Conservation (phyloP, 2,797 vertebrate genomes). For the Cryptoprocta ferox region DNA sequence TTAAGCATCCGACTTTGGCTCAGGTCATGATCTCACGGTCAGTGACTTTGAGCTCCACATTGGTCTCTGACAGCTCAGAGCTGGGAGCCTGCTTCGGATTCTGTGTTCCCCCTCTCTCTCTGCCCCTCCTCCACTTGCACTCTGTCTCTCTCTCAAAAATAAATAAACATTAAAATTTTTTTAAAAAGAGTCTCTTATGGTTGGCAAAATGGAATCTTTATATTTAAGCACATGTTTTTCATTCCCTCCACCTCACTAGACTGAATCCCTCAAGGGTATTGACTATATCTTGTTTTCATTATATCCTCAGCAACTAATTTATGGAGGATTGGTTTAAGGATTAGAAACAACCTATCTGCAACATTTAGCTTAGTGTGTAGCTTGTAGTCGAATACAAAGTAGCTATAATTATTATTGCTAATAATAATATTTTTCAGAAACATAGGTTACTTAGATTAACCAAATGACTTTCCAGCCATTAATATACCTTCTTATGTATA, state of each 20-base stretch:
- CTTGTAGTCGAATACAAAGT: background rate
- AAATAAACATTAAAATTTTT: no score
- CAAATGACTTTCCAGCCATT: slow-evolving; percentile 22
- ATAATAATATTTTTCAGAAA: slow-evolving; percentile 20
- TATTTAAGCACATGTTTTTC: background rate
- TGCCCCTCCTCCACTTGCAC: no score
- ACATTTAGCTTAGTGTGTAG: slow-evolving; percentile 1
- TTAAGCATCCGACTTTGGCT: no score
- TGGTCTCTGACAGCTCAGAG: no score
- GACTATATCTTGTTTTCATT: background rate
- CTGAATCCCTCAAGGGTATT: background rate
- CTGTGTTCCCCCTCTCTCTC: no score
- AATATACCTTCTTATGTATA: slow-evolving; percentile 28
- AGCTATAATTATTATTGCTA: background rate
- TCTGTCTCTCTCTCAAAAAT: no score
- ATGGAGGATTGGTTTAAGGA: background rate
- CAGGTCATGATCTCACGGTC: no score
- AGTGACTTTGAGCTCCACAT: no score
- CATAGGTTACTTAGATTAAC: background rate
- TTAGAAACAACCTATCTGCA: slow-evolving; percentile 30
- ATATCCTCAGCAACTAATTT: background rate
- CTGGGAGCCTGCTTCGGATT: no score
- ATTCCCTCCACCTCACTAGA: background rate
- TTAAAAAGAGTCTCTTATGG: no score
- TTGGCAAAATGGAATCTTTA: background rate